These are phyloP conservation scores for Prenolepis imparis DNA, from an alignment of 2,888 invertebrate genomes.

Conservation along the genomic window DNA sequence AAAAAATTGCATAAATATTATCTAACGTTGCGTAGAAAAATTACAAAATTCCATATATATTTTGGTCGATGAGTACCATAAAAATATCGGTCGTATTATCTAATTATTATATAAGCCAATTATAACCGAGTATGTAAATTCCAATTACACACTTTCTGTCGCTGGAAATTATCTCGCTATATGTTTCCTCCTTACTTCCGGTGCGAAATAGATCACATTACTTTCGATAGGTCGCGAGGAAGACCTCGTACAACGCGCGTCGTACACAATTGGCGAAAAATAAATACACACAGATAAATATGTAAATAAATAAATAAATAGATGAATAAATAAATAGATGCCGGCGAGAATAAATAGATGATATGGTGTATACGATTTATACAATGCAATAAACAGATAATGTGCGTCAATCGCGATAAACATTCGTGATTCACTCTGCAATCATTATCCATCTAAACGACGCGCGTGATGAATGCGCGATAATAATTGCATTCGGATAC, in stretches of 20 bases:
- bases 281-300: constrained; percentile 51
- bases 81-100: neutral
- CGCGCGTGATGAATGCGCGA: constrained; percentile 27
- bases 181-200: neutral
- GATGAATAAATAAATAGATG: neutral
- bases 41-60: neutral
- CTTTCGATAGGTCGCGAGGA: neutral
- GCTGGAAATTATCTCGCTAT: constrained; percentile 1
- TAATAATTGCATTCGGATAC: constrained; percentile 36
- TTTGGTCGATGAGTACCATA: neutral
- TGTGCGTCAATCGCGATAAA: constrained; percentile 31
- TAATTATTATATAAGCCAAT: constrained; percentile 12
- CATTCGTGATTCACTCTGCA: constrained; percentile 30
- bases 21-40: neutral
- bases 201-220: neutral
- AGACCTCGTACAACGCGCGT: neutral
- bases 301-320: constrained; percentile 31
- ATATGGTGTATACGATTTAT: neutral
- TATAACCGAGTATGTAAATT: constrained; percentile 25
- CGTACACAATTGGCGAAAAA: neutral
- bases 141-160: constrained; percentile 24
- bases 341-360: constrained; percentile 37
- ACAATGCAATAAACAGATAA: constrained; percentile 46
- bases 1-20: neutral
- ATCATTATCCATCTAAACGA: constrained; percentile 42